Evolutionary conservation across 2,113 vertebrate species (phyloP).

Genomic region (Lamprotornis superbus): DNA sequence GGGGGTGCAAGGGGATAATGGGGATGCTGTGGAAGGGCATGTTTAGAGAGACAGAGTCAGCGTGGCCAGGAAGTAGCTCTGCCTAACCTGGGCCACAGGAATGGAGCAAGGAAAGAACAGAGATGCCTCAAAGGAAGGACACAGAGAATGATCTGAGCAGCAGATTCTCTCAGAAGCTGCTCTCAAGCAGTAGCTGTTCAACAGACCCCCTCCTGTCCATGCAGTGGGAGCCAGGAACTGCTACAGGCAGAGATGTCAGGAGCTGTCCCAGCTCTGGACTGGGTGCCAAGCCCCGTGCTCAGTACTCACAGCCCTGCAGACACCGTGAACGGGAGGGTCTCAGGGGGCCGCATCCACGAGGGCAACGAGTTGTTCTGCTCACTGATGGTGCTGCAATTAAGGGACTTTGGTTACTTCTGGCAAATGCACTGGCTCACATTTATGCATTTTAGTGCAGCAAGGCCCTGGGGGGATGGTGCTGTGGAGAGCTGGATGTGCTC

Average conservation of each 20-base stretch:
- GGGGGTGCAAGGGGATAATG: neutral
- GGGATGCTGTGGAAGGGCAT: neutral
- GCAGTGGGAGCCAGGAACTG: neutral
- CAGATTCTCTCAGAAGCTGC: neutral
- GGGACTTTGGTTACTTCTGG: neutral
- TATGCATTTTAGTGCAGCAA: neutral
- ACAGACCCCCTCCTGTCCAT: neutral
- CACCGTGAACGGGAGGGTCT: rapidly evolving
- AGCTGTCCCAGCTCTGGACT: neutral
- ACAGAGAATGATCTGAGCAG: neutral
- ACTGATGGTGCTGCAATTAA: neutral
- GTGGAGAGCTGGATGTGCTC: neutral
- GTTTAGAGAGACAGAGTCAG: neutral
- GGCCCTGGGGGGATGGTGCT: neutral
- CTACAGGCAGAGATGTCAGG: neutral
- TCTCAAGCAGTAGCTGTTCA: neutral
- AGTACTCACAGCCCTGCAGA: slow-evolving; percentile 15
- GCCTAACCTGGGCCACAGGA: neutral
- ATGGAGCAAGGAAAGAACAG: neutral
- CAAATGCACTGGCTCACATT: neutral
- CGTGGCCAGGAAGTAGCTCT: neutral
- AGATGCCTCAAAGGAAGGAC: neutral
- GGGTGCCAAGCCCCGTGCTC: neutral
- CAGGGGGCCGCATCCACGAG: neutral
- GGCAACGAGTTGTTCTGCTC: neutral